Evolutionary conservation across 2,888 invertebrate species (phyloP).

Genomic region (Matsumyia berberina): DNA sequence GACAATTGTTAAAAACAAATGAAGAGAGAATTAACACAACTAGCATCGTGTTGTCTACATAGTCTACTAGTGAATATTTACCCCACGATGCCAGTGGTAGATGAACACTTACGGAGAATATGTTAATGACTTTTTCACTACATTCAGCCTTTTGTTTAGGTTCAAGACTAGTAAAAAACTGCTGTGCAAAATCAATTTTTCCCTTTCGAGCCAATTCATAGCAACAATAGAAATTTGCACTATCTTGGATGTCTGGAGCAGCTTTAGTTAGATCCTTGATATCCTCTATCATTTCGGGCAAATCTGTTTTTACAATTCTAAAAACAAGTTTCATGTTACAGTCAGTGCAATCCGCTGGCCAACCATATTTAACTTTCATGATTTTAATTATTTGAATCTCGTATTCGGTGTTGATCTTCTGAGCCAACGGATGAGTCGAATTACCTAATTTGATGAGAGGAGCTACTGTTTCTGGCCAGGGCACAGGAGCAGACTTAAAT

Average conservation of each 20-base stretch:
- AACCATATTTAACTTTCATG: conserved; percentile 83
- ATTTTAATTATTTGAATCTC: conserved; percentile 84
- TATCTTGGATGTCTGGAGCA: conserved; percentile 80
- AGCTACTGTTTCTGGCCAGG: conserved; percentile 82
- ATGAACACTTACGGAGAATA: conserved; percentile 77
- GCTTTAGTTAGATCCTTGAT: conserved; percentile 81
- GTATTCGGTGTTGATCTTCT: conserved; percentile 82
- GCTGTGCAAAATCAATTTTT: conserved; percentile 80
- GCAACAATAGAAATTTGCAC: conserved; percentile 82
- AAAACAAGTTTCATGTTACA: conserved; percentile 81
- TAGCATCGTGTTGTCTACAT: no score
- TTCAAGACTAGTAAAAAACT: conserved; percentile 80
- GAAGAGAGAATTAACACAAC: no score
- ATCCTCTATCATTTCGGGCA: conserved; percentile 83
- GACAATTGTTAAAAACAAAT: neutral
- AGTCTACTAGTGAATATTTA: no score
- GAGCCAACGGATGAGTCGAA: conserved; percentile 83
- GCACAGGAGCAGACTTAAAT: conserved; percentile 82
- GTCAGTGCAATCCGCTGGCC: conserved; percentile 81
- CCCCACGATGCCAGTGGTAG: no score
- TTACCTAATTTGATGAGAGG: conserved; percentile 82
- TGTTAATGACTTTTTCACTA: conserved; percentile 79
- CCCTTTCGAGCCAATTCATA: conserved; percentile 82
- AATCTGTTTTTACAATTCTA: conserved; percentile 82
- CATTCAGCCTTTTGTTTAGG: conserved; percentile 78